Percentiles rank a stretch among this genome's conserved stretches.
These are phyloP conservation scores for Xylocampa areola DNA, from an alignment of 2,888 invertebrate species.

Conservation along the genomic window DNA sequence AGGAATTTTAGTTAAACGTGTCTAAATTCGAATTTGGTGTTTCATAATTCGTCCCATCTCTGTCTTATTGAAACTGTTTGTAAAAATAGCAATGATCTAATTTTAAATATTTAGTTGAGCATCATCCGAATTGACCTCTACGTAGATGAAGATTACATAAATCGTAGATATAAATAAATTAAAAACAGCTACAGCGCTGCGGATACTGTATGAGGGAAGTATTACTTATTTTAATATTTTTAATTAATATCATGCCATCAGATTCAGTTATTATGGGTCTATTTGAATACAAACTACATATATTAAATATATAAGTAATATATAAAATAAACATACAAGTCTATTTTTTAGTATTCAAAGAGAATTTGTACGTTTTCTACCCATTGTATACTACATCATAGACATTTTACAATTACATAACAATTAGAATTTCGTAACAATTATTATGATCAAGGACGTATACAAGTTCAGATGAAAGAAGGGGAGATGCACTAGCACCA, in stretches of 20 bases:
- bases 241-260: conserved; percentile 47
- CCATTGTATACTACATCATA: conserved; percentile 10
- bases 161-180: conserved; percentile 14
- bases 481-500: too few relatives aligned
- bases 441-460: conserved; percentile 39
- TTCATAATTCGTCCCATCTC: too few relatives aligned
- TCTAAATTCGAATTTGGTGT: too few relatives aligned
- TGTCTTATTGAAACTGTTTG: too few relatives aligned
- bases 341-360: not conserved
- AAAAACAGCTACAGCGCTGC: not conserved
- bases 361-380: conserved; percentile 2
- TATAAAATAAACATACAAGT: conserved; percentile 14
- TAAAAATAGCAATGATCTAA: too few relatives aligned
- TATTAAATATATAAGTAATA: too few relatives aligned
- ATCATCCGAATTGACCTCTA: too few relatives aligned
- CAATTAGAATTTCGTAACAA: conserved; percentile 54
- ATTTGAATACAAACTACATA: conserved; percentile 22
- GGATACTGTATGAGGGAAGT: conserved; percentile 2
- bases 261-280: conserved; percentile 35
- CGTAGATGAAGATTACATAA: too few relatives aligned
- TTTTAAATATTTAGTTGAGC: too few relatives aligned
- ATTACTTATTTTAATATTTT: conserved; percentile 10
- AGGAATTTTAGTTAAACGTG: too few relatives aligned
- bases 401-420: conserved; percentile 54
- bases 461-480: conserved; percentile 19